phyloP scores from a whole-genome alignment of 2,888 invertebrate genomes.

The Iphiclides podalirius region DNA sequence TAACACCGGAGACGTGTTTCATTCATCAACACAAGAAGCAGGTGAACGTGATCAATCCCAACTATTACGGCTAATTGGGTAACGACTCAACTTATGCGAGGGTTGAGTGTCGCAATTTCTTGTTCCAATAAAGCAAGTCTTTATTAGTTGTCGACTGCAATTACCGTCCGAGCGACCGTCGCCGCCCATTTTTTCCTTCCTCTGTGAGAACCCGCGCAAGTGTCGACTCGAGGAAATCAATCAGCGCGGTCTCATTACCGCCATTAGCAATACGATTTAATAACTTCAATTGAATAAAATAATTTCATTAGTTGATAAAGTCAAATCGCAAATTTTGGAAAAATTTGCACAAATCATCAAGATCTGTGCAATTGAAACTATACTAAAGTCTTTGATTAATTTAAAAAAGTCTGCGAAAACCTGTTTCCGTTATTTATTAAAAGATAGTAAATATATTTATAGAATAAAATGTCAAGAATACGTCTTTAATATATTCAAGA shows the following conservation, averaged over 20 bases:
- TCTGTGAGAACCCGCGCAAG: constrained; percentile 64
- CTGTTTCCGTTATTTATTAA: too few relatives aligned
- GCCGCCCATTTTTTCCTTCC: constrained; percentile 44
- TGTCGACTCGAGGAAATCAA: constrained; percentile 58
- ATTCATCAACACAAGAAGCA: constrained; percentile 25
- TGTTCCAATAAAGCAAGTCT: constrained; percentile 65
- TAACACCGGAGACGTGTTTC: background rate
- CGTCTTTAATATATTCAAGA: too few relatives aligned
- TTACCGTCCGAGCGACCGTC: constrained; percentile 43
- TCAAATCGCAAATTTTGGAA: too few relatives aligned
- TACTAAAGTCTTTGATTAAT: too few relatives aligned
- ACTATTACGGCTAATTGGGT: constrained; percentile 56
- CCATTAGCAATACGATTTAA: constrained; percentile 13
- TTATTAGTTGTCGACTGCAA: constrained; percentile 50
- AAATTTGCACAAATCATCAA: too few relatives aligned
- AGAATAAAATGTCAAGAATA: too few relatives aligned
- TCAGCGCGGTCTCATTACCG: constrained; percentile 40
- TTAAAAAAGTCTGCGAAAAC: too few relatives aligned
- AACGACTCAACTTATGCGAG: constrained; percentile 42
- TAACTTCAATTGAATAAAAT: too few relatives aligned
- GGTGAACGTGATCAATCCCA: constrained; percentile 50
- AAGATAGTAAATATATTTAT: too few relatives aligned
- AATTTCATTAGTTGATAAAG: constrained; percentile 6
- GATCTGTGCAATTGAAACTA: too few relatives aligned
- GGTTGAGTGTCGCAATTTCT: constrained; percentile 62